Evolutionary conservation across 2,797 vertebrate genomes (phyloP), one percentile per base, ranked within the genome.

Genomic region (Catamblyrhynchus diadema): DNA sequence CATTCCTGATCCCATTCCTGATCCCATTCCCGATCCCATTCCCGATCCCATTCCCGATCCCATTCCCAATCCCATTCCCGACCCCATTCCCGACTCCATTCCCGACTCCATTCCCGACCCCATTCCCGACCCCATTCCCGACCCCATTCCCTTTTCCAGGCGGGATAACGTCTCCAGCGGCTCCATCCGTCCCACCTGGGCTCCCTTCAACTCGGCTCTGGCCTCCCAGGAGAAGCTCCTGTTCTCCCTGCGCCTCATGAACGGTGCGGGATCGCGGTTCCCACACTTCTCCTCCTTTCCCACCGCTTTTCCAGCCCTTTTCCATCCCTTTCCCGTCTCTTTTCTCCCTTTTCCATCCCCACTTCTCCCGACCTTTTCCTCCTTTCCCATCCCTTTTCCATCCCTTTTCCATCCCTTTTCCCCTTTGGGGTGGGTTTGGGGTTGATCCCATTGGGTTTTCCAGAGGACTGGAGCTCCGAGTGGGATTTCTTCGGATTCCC

Each of bases 161-260:
- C 93, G 79, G 57, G 95, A 96, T 47, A 97, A 96, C 0, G 92
- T 97, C 13, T 91, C 81, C 88, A 96, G 95, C 48, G 88, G 72
- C 0, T 93, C 95, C 60, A 95, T 18, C 93, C 88, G 69, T 10
- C 96, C 97, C 25, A 97, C 96, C 2, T 97, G 97, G 97, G 42
- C 91, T n/a, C 97, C 96, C 17, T 97, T 96, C 70, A 95, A 24
- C 62, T 92, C 94, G 0, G 91, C 20, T 0, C 51, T 97, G 42
- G 94, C 73, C 0, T 84, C 95, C 0, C 83, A 96, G 69, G 89
- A 96, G 71, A 69, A 48, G 70, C 67, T 97, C 39, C 42, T 78
- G 15, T 97, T 97, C 81, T 94, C 95, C n/a, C 70, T 97, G 73
- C 96, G 89, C 51, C 92, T 97, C 81, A 97, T 97, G 97, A 96